phyloP scores from a whole-genome alignment of 2,888 invertebrate species.

The Microctonus aethiopoides region DNA sequence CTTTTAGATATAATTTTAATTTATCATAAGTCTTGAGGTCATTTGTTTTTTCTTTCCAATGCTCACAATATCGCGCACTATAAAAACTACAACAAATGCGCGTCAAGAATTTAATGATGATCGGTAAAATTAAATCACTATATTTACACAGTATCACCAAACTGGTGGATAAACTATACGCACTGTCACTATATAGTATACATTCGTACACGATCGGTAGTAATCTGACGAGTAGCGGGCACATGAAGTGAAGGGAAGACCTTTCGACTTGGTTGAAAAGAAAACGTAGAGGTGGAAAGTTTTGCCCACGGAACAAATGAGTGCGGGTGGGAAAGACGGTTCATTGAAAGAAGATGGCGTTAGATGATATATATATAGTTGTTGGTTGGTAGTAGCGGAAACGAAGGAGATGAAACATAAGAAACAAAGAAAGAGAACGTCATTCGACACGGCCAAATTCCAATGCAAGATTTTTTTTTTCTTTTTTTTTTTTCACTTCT shows the following conservation, averaged over 20 bases:
- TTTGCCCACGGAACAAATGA: constrained; percentile 24
- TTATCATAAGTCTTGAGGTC: too few species aligned
- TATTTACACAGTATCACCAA: neutral
- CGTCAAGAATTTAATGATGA: too few species aligned
- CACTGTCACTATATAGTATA: neutral
- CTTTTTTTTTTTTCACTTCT: neutral
- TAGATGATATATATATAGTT: constrained; percentile 33
- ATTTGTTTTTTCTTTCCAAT: too few species aligned
- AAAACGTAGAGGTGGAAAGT: constrained; percentile 41
- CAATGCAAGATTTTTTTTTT: constrained; percentile 29
- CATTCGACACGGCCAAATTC: constrained; percentile 22
- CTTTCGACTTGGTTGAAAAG: constrained; percentile 33
- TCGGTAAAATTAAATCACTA: too few species aligned
- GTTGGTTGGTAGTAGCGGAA: constrained; percentile 5
- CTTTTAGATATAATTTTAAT: too few species aligned
- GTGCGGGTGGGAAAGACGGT: constrained; percentile 27
- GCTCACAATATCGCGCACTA: too few species aligned
- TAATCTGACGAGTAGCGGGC: constrained; percentile 38
- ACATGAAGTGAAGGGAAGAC: constrained; percentile 47
- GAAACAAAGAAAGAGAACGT: constrained; percentile 38
- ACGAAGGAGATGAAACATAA: constrained; percentile 33
- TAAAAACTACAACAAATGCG: too few species aligned
- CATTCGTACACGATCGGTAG: neutral
- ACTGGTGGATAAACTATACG: neutral
- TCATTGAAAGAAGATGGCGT: constrained; percentile 10